phyloP scores from a whole-genome alignment of 1,140 invertebrate genomes.

The Bradynema listronoti region DNA sequence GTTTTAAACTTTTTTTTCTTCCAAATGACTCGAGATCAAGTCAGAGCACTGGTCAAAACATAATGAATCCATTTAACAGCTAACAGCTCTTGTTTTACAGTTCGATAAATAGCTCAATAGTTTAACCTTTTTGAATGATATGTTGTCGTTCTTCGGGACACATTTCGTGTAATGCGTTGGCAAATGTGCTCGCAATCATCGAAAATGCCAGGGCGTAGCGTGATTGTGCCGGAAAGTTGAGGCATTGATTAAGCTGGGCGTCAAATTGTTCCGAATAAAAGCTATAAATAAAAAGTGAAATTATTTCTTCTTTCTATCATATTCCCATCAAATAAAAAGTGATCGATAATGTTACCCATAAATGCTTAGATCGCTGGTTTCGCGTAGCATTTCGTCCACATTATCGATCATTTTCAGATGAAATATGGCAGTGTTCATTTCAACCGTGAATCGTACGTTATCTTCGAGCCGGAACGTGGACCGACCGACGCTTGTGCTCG shows the following conservation, averaged over 20 bases:
- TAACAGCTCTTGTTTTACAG: neutral
- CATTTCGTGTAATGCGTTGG: constrained; percentile 91
- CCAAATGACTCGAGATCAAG: too few species aligned
- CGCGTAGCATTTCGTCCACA: constrained; percentile 89
- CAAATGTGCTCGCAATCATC: constrained; percentile 91
- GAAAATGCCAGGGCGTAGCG: constrained; percentile 91
- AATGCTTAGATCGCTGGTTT: constrained; percentile 90
- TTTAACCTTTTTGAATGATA: constrained; percentile 45
- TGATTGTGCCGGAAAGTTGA: constrained; percentile 48
- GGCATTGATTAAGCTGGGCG: constrained; percentile 34
- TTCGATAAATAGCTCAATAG: neutral
- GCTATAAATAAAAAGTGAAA: constrained; percentile 26
- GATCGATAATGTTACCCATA: constrained; percentile 68
- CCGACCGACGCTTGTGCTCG: constrained; percentile 80
- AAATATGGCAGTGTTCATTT: constrained; percentile 90
- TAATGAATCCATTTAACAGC: too few species aligned
- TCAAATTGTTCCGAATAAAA: constrained; percentile 52
- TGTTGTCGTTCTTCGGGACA: constrained; percentile 82
- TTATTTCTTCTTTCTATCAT: neutral
- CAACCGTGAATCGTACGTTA: constrained; percentile 75
- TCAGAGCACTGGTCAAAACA: too few species aligned
- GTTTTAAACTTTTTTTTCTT: too few species aligned
- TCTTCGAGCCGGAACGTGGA: constrained; percentile 75
- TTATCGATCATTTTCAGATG: constrained; percentile 97
- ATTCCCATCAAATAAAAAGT: neutral